Evolutionary conservation across 2,888 invertebrate species (phyloP).

Genomic region (Metellina segmentata): DNA sequence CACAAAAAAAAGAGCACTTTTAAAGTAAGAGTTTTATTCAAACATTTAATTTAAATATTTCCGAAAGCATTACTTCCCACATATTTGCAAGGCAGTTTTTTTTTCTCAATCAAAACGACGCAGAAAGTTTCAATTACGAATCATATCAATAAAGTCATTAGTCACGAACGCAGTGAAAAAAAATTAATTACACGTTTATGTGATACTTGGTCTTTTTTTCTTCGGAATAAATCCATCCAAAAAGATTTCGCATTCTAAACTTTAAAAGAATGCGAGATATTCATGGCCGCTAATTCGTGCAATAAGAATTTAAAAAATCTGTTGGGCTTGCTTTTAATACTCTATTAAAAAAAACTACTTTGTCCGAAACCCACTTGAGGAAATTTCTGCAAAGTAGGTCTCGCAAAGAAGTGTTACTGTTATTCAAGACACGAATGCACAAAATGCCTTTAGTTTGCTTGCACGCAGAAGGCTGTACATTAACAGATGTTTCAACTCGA

Average conservation of each 20-base stretch:
- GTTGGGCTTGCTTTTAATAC: neutral
- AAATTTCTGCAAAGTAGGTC: conserved; percentile 3
- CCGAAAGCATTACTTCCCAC: neutral
- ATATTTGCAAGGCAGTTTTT: conserved; percentile 16
- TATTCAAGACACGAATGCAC: conserved; percentile 34
- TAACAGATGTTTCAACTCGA: conserved; percentile 55
- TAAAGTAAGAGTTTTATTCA: neutral
- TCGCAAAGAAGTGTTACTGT: conserved; percentile 18
- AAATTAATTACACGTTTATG: conserved; percentile 4
- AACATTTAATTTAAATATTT: neutral
- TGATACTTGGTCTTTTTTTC: conserved; percentile 4
- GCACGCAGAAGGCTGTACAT: conserved; percentile 48
- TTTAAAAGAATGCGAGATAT: conserved; percentile 31
- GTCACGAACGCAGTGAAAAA: conserved; percentile 21
- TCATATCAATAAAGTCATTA: conserved; percentile 42
- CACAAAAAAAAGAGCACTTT: neutral
- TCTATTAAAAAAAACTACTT: conserved; percentile 14
- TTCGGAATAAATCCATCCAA: neutral
- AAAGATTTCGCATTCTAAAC: conserved; percentile 31
- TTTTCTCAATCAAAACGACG: neutral
- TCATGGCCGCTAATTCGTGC: conserved; percentile 21
- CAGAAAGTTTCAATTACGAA: conserved; percentile 43
- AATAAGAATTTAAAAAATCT: neutral
- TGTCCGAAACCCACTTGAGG: conserved; percentile 31
- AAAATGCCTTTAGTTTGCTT: conserved; percentile 33